Evolutionary conservation across 2,113 vertebrate genomes (phyloP).

Genomic region (Callospermophilus lateralis): DNA sequence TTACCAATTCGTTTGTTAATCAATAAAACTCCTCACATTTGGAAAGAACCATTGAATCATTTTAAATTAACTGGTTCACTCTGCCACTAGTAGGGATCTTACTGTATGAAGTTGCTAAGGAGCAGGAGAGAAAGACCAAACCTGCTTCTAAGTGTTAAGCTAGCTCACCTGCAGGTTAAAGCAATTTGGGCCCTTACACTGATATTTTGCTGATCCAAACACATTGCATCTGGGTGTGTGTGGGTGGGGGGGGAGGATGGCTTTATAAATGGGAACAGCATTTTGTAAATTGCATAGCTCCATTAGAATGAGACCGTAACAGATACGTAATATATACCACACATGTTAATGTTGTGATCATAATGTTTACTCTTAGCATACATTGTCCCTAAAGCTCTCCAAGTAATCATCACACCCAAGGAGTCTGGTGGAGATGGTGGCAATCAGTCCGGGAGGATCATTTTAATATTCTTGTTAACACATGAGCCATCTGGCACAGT

Average conservation of each 20-base stretch:
- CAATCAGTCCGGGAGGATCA: neutral
- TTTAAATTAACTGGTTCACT: neutral
- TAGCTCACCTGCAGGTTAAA: neutral
- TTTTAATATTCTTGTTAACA: constrained; percentile 67
- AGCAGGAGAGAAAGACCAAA: neutral
- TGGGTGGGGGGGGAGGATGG: rapidly evolving
- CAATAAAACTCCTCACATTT: neutral
- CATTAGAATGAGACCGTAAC: neutral
- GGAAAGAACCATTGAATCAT: neutral
- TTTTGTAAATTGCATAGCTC: neutral
- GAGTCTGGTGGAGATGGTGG: neutral
- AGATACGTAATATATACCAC: neutral
- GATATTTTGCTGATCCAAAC: neutral
- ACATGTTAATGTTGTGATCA: no score
- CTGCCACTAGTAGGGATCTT: no score
- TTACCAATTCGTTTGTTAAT: neutral
- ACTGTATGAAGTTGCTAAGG: no score
- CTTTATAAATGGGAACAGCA: neutral
- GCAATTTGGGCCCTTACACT: neutral
- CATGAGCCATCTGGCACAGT: constrained; percentile 59
- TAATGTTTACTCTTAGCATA: neutral
- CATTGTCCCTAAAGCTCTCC: neutral
- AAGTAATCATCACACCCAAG: neutral
- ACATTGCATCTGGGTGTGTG: no score
- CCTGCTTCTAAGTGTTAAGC: neutral